Evolutionary conservation across 2,888 invertebrate genomes (phyloP), one percentile per base, ranked within the genome.

Genomic region (Priocnemis perturbator): DNA sequence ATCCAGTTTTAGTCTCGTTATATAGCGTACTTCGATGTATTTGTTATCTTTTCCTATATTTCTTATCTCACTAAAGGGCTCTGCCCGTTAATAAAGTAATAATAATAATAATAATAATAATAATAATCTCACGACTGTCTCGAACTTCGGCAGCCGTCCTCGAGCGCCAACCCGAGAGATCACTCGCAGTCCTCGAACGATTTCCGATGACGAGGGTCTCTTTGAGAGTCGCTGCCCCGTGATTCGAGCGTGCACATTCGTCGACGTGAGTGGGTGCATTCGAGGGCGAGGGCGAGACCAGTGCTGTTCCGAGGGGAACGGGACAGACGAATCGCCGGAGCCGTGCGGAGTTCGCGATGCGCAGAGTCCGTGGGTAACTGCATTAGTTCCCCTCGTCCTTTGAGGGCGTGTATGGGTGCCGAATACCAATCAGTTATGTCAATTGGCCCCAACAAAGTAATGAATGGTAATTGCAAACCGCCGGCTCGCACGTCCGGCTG

Each of bases 401-500:
- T 85, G 83, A 83, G 79, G 76, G 74, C 74, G 78, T 37, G 81
- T 69, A 68, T 70, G 81, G 78, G 73, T 70, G 76, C 77, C 81
- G 86, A 87, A 87, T 88, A 84, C 87, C 85, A 86, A 88, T 88
- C 86, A 87, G 87, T 86, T 84, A 86, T 85, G 86, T 86, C 87
- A 86, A 88, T 88, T 88, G 85, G 83, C 81, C 79, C 79, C 83
- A 83, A 83, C 85, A 81, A 87, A 85, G 86, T 86, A 88, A 88
- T 84, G 85, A 86, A 87, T 86, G 86, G 85, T 86, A 87, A 87
- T 87, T 86, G 85, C 81, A 66, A 76, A 65, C 74, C 73, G 59
- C 69, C 59, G 75, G 67, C 70, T 78, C 69, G 64, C 74, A 69
- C 75, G 66, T 77, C 65, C 70, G 55, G 63, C 64, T 56, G 70